A percentile compares a stretch with the other conserved stretches of the same genome.
Evolutionary conservation across 2,113 vertebrate species (phyloP).

Genomic region (Protobothrops mucrosquamatus): DNA sequence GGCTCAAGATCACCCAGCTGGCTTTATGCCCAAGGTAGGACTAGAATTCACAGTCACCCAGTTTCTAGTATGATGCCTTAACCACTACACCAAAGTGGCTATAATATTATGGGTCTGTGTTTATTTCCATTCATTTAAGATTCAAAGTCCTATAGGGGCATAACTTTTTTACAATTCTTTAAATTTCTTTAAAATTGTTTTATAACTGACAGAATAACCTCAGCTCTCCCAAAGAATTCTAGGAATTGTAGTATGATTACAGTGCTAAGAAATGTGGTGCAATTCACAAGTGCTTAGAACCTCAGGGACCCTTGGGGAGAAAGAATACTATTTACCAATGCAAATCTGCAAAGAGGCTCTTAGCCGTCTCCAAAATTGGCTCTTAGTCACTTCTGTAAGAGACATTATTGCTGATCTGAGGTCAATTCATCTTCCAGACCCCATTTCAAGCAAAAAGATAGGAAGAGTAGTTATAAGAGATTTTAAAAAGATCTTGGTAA

Average conservation of each 20-base stretch:
- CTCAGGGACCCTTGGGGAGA: accelerated
- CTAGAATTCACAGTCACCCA: background rate
- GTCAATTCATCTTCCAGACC: constrained; percentile 37
- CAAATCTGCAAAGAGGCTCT: background rate
- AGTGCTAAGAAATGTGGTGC: background rate
- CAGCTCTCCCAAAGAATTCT: background rate
- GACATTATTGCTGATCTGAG: constrained; percentile 32
- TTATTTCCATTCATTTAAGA: background rate
- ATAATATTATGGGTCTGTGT: background rate
- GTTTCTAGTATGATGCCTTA: background rate
- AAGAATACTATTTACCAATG: background rate
- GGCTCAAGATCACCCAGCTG: no score
- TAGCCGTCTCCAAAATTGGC: background rate
- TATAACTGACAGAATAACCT: background rate
- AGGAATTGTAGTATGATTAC: background rate
- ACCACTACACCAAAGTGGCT: background rate
- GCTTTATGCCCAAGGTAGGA: background rate
- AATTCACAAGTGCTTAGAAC: background rate
- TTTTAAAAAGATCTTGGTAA: constrained; percentile 33
- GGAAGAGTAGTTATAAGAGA: background rate
- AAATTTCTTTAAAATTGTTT: background rate
- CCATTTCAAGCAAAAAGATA: background rate
- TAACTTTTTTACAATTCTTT: background rate
- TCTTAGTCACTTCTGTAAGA: constrained; percentile 27
- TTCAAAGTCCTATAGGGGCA: background rate